phyloP scores from a whole-genome alignment of 2,888 invertebrate genomes.

The Neocrepidodera transversa region DNA sequence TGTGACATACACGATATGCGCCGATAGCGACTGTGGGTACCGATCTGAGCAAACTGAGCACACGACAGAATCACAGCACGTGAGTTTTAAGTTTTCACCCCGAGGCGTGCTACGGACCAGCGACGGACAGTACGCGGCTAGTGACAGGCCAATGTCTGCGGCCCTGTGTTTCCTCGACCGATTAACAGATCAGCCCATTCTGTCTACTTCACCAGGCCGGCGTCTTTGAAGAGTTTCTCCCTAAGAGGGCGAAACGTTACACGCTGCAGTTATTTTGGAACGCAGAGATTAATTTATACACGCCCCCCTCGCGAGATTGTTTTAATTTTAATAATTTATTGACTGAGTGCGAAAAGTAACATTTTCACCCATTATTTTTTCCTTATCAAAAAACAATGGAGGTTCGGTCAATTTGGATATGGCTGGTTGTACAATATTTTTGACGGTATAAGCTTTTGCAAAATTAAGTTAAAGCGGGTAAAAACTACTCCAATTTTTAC shows the following conservation, averaged over 20 bases:
- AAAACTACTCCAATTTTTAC: too few relatives aligned
- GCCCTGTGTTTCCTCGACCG: constrained; percentile 30
- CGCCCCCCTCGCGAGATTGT: neutral
- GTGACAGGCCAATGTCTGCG: constrained; percentile 26
- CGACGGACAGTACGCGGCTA: constrained; percentile 22
- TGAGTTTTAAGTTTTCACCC: neutral
- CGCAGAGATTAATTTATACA: constrained; percentile 15
- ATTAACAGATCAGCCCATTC: constrained; percentile 36
- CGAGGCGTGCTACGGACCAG: neutral
- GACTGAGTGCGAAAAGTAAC: too few relatives aligned
- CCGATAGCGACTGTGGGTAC: neutral
- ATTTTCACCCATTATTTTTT: too few relatives aligned
- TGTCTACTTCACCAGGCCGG: constrained; percentile 28
- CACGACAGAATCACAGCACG: neutral
- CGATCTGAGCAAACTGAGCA: neutral
- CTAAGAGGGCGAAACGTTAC: constrained; percentile 10
- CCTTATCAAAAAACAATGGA: too few relatives aligned
- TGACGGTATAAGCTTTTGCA: too few relatives aligned
- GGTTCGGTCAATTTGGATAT: too few relatives aligned
- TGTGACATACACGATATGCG: constrained; percentile 9
- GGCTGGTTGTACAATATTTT: too few relatives aligned
- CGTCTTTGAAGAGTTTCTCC: constrained; percentile 26
- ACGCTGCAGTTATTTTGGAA: constrained; percentile 13
- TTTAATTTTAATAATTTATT: too few relatives aligned
- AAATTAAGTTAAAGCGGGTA: too few relatives aligned